Evolutionary conservation across 2,113 vertebrate species (phyloP).

Genomic region (Megaceryle torquata): DNA sequence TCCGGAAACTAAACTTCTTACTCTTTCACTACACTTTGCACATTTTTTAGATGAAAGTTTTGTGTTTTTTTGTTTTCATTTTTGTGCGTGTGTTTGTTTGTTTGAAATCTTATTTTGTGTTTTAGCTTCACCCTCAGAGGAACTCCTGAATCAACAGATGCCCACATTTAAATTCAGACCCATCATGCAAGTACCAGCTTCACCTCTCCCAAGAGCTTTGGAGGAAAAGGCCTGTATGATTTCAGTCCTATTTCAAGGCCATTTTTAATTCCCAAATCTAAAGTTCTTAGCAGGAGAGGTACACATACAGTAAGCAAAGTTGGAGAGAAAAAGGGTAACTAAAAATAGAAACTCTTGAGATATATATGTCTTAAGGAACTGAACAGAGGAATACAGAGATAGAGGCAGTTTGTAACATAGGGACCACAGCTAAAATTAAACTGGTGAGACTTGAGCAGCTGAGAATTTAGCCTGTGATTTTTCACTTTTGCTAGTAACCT

Average conservation of each 20-base stretch:
- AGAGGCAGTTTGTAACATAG: background rate
- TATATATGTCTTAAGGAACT: background rate
- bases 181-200: background rate
- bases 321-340: background rate
- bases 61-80: no score
- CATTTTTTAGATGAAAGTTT: background rate
- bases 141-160: background rate
- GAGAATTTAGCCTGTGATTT: background rate
- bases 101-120: background rate
- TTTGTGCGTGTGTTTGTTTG: background rate
- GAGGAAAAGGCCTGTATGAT: background rate
- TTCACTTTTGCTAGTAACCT: background rate
- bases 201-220: background rate
- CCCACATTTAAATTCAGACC: background rate
- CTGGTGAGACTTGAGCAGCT: background rate
- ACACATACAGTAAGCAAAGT: background rate
- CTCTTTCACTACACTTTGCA: background rate
- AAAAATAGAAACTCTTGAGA: background rate
- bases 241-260: background rate
- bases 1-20: background rate
- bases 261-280: background rate
- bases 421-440: background rate
- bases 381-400: background rate
- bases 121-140: background rate
- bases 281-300: background rate